Base-by-base conservation (phyloP, 2,113 vertebrate genomes). In the Labrus mixtus region DNA sequence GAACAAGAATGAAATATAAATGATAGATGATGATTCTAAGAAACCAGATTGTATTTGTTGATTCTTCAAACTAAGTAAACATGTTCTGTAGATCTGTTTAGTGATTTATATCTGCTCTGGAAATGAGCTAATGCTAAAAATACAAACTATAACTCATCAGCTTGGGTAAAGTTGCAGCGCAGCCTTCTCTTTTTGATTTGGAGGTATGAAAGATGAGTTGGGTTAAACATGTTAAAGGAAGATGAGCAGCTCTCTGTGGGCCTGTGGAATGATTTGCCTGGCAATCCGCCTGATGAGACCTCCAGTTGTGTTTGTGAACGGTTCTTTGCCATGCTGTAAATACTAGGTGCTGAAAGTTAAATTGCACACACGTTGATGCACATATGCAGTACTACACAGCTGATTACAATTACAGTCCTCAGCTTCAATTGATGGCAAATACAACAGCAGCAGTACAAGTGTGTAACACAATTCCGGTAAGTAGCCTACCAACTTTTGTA, bases 371-470 rank as follows among this genome's bases (percentile, higher is more conserved):
- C 68, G 48, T 83, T 81, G 62, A 51, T 63, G 61, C 74, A 61
- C 60, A 65, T 68, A 55, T 73, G 78, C 54, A 80, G 68, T 76
- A 76, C 83, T 53, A 39, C 54, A 64, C 89, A 92, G 78, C 87
- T 82, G 83, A 87, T 80, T 83, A 57, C 84, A 76, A 87, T 92
- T 88, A 86, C 76, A 71, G 69, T 68, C n/a, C 63, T 71, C 71
- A 20, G 51, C 72, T 76, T 60, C 60, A 88, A 87, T 84, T 25
- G 81, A 83, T 68, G 58, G 64, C 46, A 81, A 81, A 79, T 81
- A 61, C 59, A 68, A 36, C 48, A 15, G 3, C 66, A 73, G 57
- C 66, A 48, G 41, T 22, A 68, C 71, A 76, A 64, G 56, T 45
- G 37, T 68, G 67, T 54, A 58, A 77, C 62, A 62, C 29, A 68